phyloP scores from a whole-genome alignment of 2,113 vertebrate species.

The Podarcis cretensis region DNA sequence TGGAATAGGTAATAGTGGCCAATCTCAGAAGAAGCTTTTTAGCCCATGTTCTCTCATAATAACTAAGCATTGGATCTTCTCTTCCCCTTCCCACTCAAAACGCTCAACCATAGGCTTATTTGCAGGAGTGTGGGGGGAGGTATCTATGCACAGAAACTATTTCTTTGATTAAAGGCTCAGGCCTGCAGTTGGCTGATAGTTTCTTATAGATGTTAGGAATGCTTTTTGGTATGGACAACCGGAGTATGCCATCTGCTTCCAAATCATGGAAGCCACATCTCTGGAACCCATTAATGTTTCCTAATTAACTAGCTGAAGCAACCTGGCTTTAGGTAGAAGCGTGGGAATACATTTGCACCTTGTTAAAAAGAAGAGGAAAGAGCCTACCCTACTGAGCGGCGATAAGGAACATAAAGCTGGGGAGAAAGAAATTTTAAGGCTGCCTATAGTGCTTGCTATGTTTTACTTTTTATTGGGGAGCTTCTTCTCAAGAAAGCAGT shows the following conservation, averaged over 20 bases:
- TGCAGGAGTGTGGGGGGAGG: background rate
- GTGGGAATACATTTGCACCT: constrained; percentile 69
- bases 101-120: background rate
- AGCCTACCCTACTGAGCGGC: constrained; percentile 25
- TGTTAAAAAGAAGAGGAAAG: constrained; percentile 26
- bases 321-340: constrained; percentile 50
- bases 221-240: background rate
- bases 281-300: constrained; percentile 52
- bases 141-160: background rate
- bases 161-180: fast-evolving
- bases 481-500: constrained; percentile 48
- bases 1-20: background rate
- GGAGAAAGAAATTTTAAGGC: constrained; percentile 36
- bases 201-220: background rate
- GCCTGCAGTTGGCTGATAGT: background rate
- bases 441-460: background rate
- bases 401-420: constrained; percentile 46
- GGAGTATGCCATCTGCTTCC: background rate
- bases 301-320: constrained; percentile 62
- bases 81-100: background rate
- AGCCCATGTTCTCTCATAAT: background rate
- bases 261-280: background rate
- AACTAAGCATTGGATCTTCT: background rate
- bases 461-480: constrained; percentile 53
- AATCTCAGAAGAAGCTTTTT: background rate